phyloP scores from a whole-genome alignment of 2,797 vertebrate genomes.

The Sylvilagus floridanus region DNA sequence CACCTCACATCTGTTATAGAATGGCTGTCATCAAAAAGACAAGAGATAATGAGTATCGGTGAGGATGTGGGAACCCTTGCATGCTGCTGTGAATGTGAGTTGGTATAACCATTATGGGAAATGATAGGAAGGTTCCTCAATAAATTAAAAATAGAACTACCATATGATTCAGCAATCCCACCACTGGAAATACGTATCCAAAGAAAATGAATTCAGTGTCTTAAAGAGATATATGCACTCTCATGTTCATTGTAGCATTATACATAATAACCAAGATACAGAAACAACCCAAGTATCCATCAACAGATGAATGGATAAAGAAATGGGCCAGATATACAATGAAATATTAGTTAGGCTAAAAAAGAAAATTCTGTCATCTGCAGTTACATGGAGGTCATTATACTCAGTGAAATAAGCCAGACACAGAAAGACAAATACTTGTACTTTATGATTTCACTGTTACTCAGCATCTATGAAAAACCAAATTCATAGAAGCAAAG shows the following conservation, averaged over 20 bases:
- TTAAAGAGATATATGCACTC: not conserved
- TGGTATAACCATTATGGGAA: not conserved
- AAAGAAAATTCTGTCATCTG: not conserved
- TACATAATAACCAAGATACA: not conserved
- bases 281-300: not conserved
- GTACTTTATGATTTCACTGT: not conserved
- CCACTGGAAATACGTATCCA: not conserved
- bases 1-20: not conserved
- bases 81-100: not conserved
- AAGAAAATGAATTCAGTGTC: not conserved
- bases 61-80: not conserved
- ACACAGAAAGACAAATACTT: not conserved
- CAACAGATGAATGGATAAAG: not conserved
- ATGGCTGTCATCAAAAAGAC: not conserved
- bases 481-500: not conserved
- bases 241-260: not conserved
- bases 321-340: not conserved
- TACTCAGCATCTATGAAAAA: not conserved
- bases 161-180: not conserved
- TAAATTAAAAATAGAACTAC: not conserved
- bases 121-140: not conserved
- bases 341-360: not conserved
- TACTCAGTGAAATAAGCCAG: not conserved
- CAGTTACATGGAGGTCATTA: not conserved
- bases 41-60: not conserved